Evolutionary conservation across 2,113 vertebrate species (phyloP), one percentile per base, ranked within the genome.

Genomic region (Esox niger): DNA sequence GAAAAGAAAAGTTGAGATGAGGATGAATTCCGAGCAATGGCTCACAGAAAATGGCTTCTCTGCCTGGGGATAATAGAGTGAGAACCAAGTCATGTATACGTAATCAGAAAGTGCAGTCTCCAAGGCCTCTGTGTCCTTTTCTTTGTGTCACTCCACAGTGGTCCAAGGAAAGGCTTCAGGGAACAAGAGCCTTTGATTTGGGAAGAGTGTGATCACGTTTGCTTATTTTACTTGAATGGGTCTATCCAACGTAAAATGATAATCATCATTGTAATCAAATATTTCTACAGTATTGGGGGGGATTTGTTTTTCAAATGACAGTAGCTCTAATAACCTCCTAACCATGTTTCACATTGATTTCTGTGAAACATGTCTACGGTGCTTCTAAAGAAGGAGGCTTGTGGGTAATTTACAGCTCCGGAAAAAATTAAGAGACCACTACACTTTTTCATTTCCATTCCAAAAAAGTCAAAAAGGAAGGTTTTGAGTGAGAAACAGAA

Each of bases 1-100:
- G 88, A 86, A 90, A 89, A 88, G 85, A 86, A 78, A 87, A 86
- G 89, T 91, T 92, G 90, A 89, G 83, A 82, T 75, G 62, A 80
- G 79, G 77, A 79, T 85, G 84, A 79, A 85, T 87, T 85, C 84
- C 86, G 55, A 73, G 78, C 81, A 80, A 78, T 23, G 7, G 47
- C 47, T 82, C 81, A 0, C 46, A 35, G 84, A 85, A 77, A 87
- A 84, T 6, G 0, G 0, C 46, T 68, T 71, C 80, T 79, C 69
- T 79, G 68, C 8, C 83, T 66, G 65, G 0, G 0, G 75, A 88
- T 82, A 88, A 85, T 80, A 80, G 83, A 79, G 74, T 88, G 80
- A 72, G 59, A 84, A 61, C 81, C 72, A 71, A 80, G 81, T 82
- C 79, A 82, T 84, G 79, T 84, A 76, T 79, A 80, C 73, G 75